phyloP scores from a whole-genome alignment of 2,888 invertebrate genomes.

The Drosophila maculinotata region DNA sequence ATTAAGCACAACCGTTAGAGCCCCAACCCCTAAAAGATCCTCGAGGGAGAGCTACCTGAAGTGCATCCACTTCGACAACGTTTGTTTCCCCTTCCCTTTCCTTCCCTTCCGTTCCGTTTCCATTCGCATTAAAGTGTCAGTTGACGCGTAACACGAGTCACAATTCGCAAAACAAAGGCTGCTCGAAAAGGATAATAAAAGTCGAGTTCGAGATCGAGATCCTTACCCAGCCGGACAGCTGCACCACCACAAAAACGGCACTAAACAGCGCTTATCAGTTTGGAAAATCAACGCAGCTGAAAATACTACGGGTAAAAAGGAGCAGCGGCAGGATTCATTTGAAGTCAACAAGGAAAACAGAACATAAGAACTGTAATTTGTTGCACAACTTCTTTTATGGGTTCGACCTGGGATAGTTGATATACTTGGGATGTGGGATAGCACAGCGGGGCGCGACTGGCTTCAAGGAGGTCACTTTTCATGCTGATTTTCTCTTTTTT shows the following conservation, averaged over 20 bases:
- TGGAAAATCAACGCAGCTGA: conserved; percentile 46
- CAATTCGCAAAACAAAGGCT: conserved; percentile 32
- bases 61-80: conserved; percentile 18
- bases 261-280: conserved; percentile 36
- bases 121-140: conserved; percentile 41
- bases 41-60: conserved; percentile 52
- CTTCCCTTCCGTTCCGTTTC: not conserved
- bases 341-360: not conserved
- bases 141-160: conserved; percentile 79
- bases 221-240: conserved; percentile 32
- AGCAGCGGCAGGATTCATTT: conserved; percentile 23
- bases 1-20: conserved; percentile 58
- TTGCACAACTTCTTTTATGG: conserved; percentile 21
- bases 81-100: not conserved
- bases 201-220: conserved; percentile 26
- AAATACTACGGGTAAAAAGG: conserved; percentile 1
- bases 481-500: conserved; percentile 53
- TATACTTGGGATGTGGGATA: conserved; percentile 7
- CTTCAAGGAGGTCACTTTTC: conserved; percentile 42
- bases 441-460: conserved; percentile 38
- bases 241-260: conserved; percentile 17
- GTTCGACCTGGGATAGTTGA: conserved; percentile 11
- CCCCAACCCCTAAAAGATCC: conserved; percentile 30
- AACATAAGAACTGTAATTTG: conserved; percentile 20
- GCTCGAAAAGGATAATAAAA: conserved; percentile 22